Percentiles rank a stretch among this genome's conserved stretches.
These are phyloP conservation scores for Macropis europaea DNA, from an alignment of 2,888 invertebrate species.

Conservation along the genomic window DNA sequence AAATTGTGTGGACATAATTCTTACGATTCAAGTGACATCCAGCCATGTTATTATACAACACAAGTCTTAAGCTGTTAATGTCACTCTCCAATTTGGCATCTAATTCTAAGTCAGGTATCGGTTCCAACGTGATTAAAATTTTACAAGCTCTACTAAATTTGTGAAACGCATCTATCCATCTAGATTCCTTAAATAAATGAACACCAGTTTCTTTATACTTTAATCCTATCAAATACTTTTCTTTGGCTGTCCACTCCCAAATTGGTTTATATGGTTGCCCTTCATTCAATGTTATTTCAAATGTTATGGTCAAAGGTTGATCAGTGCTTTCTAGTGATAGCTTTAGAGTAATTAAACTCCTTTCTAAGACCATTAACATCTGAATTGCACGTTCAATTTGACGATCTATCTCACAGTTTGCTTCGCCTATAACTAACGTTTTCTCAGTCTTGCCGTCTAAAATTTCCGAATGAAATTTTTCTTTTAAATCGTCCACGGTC, in stretches of 20 bases:
- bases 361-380: conserved; percentile 82
- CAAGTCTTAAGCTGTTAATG: conserved; percentile 83
- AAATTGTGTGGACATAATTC: conserved; percentile 85
- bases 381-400: conserved; percentile 82
- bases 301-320: conserved; percentile 73
- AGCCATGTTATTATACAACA: conserved; percentile 90
- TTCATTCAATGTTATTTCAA: conserved; percentile 79
- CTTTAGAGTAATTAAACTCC: conserved; percentile 78
- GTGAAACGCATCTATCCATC: conserved; percentile 85
- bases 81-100: conserved; percentile 80
- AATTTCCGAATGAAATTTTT: conserved; percentile 80
- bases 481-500: conserved; percentile 74
- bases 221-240: conserved; percentile 81
- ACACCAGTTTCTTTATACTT: conserved; percentile 84
- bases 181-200: conserved; percentile 84
- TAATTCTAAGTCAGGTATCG: conserved; percentile 79
- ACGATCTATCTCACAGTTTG: conserved; percentile 80
- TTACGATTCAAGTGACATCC: conserved; percentile 88
- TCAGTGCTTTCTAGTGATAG: conserved; percentile 61
- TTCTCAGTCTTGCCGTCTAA: conserved; percentile 56
- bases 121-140: conserved; percentile 84
- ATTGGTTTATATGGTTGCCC: conserved; percentile 81
- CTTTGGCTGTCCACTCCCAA: conserved; percentile 82
- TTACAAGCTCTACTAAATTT: conserved; percentile 89
- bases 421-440: conserved; percentile 80